Percentiles rank a stretch among this genome's conserved stretches.
phyloP scores from a whole-genome alignment of 2,113 vertebrate genomes.

The Salvelinus sp. region DNA sequence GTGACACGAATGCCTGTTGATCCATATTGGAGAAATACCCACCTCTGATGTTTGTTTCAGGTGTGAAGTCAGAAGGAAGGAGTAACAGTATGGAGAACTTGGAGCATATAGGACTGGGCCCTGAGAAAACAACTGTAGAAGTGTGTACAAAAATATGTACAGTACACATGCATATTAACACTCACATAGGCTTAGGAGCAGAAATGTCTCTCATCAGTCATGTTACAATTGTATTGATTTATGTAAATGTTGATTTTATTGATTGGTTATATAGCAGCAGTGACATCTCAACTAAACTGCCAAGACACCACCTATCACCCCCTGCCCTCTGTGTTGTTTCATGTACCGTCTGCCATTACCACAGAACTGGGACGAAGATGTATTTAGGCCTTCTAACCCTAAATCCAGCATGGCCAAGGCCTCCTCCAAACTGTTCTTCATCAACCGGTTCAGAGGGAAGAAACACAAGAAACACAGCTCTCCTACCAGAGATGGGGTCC shows the following conservation, averaged over 20 bases:
- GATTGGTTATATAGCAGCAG: no score
- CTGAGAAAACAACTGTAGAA: slow-evolving; percentile 73
- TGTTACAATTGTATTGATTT: not conserved
- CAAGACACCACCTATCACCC: not conserved
- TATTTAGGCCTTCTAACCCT: slow-evolving; percentile 82
- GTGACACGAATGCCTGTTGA: no score
- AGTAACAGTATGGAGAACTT: slow-evolving; percentile 85
- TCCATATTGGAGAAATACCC: no score
- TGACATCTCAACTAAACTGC: slow-evolving; percentile 35
- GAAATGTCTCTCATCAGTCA: no score
- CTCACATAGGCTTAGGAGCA: not conserved
- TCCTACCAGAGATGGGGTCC: slow-evolving; percentile 74
- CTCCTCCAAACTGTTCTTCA: slow-evolving; percentile 90
- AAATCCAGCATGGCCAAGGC: slow-evolving; percentile 85
- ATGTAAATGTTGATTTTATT: not conserved
- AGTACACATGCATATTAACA: slow-evolving; percentile 4
- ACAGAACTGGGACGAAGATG: slow-evolving; percentile 84
- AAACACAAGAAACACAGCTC: slow-evolving; percentile 75
- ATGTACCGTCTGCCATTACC: not conserved
- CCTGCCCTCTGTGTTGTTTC: not conserved
- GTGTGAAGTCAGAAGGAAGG: slow-evolving; percentile 70
- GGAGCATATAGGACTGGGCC: slow-evolving; percentile 80
- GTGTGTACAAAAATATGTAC: slow-evolving; percentile 29
- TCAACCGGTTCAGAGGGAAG: slow-evolving; percentile 81
- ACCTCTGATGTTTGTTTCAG: slow-evolving; percentile 62